A percentile compares a stretch with the other conserved stretches of the same genome.
Conservation (phyloP, 2,113 vertebrate genomes). For the Salvator merianae region DNA sequence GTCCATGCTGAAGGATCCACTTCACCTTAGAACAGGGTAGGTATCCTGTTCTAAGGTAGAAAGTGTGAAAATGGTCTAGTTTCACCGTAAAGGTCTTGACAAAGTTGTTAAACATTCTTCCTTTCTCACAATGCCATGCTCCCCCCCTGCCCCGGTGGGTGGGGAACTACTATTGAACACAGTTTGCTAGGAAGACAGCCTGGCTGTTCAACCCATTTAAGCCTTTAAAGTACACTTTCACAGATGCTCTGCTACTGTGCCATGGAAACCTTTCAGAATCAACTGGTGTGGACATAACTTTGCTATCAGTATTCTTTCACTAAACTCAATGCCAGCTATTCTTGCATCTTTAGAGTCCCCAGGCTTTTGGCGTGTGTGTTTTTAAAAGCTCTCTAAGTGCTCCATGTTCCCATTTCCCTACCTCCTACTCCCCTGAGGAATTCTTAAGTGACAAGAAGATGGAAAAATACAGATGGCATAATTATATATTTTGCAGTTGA, state of each 20-base stretch:
- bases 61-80: too few species aligned
- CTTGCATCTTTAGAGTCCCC: slow-evolving; percentile 56
- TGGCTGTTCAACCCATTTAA: neutral
- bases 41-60: too few species aligned
- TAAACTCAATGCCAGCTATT: slow-evolving; percentile 55
- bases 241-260: too few species aligned
- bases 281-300: neutral
- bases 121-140: too few species aligned
- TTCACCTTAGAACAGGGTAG: too few species aligned
- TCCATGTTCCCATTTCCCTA: slow-evolving; percentile 65
- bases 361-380: slow-evolving; percentile 32
- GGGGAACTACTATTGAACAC: too few species aligned
- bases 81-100: neutral
- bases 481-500: slow-evolving; percentile 85
- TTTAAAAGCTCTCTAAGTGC: slow-evolving; percentile 67
- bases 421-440: slow-evolving; percentile 66
- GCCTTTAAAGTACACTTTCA: neutral
- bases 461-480: slow-evolving; percentile 81
- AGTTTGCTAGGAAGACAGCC: too few species aligned
- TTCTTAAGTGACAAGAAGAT: slow-evolving; percentile 78
- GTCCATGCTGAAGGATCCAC: too few species aligned
- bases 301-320: slow-evolving; percentile 63
- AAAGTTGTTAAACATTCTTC: too few species aligned
- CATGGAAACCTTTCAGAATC: neutral
- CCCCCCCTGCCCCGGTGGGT: too few species aligned